These are phyloP conservation scores for Mustela nigripes DNA, from an alignment of 2,113 vertebrate genomes.

Conservation along the genomic window DNA sequence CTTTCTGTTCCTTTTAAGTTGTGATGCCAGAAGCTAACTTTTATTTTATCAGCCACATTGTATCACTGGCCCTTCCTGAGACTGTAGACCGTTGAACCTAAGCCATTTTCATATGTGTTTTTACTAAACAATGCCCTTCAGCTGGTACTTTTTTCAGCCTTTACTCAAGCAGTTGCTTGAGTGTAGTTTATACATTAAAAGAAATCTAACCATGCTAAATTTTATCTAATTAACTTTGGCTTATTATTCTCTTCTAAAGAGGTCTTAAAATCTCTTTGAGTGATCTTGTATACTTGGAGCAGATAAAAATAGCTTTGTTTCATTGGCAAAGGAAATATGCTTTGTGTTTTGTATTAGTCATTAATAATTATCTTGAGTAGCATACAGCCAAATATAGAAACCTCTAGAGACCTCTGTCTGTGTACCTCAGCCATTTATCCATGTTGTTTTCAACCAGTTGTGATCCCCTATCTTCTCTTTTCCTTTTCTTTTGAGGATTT, in stretches of 20 bases:
- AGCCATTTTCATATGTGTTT: background rate
- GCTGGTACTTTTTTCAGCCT: background rate
- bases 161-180: background rate
- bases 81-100: background rate
- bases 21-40: conserved; percentile 19
- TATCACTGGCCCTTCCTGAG: background rate
- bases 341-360: conserved; percentile 26
- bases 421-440: background rate
- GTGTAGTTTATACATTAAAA: background rate
- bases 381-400: background rate
- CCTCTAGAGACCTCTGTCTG: background rate
- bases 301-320: conserved; percentile 19
- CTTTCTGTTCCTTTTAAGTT: conserved; percentile 31
- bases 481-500: conserved; percentile 38
- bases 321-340: background rate
- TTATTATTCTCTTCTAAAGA: background rate
- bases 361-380: conserved; percentile 44
- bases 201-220: background rate
- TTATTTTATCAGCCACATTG: background rate
- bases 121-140: background rate
- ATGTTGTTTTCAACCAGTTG: background rate
- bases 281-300: background rate
- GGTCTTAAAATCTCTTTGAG: conserved; percentile 19
- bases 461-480: background rate
- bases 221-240: conserved; percentile 20